phyloP scores from a whole-genome alignment of 2,888 invertebrate genomes.

The Aleiodes leptofemur region DNA sequence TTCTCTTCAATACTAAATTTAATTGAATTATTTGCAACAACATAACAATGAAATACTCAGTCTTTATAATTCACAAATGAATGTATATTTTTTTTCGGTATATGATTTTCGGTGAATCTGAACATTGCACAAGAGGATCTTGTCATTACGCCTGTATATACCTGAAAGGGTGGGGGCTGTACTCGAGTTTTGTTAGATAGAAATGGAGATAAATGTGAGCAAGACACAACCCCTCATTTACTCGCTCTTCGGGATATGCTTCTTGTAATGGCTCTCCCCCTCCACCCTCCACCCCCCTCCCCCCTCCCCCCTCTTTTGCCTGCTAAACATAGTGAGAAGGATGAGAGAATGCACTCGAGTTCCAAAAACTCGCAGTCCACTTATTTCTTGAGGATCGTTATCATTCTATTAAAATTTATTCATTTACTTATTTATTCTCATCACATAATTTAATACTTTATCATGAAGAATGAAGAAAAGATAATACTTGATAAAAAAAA shows the following conservation, averaged over 20 bases:
- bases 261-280: slow-evolving; percentile 17
- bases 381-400: slow-evolving; percentile 25
- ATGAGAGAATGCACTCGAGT: slow-evolving; percentile 22
- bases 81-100: slow-evolving; percentile 44
- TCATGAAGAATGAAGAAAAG: background rate
- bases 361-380: slow-evolving; percentile 32
- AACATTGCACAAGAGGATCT: slow-evolving; percentile 46
- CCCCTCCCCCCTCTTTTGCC: slow-evolving; percentile 12
- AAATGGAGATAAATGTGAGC: slow-evolving; percentile 48
- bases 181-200: slow-evolving; percentile 30
- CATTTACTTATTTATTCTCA: slow-evolving; percentile 4
- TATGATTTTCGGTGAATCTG: slow-evolving; percentile 65
- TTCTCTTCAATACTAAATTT: slow-evolving; percentile 49
- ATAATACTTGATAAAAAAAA: background rate
- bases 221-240: slow-evolving; percentile 64
- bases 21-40: slow-evolving; percentile 2
- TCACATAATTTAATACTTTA: background rate
- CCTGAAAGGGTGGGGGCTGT: slow-evolving; percentile 30
- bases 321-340: slow-evolving; percentile 22
- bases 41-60: background rate
- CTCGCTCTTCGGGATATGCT: slow-evolving; percentile 52
- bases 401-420: slow-evolving; percentile 12
- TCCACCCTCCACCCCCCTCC: background rate
- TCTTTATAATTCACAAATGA: slow-evolving; percentile 62
- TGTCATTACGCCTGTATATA: slow-evolving; percentile 52